Base-by-base conservation (phyloP, 2,113 vertebrate species). In the Sinocyclocheilus anophthalmus region DNA sequence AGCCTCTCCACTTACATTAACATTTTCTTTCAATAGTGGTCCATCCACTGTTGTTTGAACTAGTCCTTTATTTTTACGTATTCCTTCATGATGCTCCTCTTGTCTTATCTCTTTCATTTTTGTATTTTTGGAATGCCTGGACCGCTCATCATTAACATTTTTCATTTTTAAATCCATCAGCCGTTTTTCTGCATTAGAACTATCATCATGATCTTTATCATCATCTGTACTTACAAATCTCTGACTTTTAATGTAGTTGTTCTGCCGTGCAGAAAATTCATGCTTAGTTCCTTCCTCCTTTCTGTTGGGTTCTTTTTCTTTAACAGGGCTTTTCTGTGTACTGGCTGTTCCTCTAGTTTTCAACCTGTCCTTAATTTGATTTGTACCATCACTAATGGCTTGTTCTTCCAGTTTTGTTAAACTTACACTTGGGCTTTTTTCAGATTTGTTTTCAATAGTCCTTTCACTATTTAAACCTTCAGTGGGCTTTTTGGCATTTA, bases 171-270 rank as follows among this genome's bases (percentile, higher is more conserved):
- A 84, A n/a, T 83, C 87, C 4, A 92, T 87, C 39, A 0, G 11
- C 63, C 84, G 81, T 12, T 59, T 33, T 16, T 85, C 81, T 84
- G 91, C 90, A 24, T 90, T 88, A 16, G 22, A 26, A 42, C 89
- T 63, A 57, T 84, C 80, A 2, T 91, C 24, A 33, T 33, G 26
- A 33, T 70, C 20, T 37, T 30, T 67, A 20, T 83, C 48, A 9
- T 93, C 84, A 1, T 90, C 89, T 1, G 7, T 78, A 83, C 65
- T 86, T 3, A 90, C 70, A 63, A 83, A 89, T 87, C 94, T 92
- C 83, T 95, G 94, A 89, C 88, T 87, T 90, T 96, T 96, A 42
- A 95, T 96, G 20, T 94, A 95, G 81, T 93, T 94, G 79, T 96
- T 95, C 83, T 93, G 94, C 77, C 89, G 91, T 53, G 93, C 90